phyloP scores from a whole-genome alignment of 2,797 vertebrate genomes.

The Crotalus adamanteus region DNA sequence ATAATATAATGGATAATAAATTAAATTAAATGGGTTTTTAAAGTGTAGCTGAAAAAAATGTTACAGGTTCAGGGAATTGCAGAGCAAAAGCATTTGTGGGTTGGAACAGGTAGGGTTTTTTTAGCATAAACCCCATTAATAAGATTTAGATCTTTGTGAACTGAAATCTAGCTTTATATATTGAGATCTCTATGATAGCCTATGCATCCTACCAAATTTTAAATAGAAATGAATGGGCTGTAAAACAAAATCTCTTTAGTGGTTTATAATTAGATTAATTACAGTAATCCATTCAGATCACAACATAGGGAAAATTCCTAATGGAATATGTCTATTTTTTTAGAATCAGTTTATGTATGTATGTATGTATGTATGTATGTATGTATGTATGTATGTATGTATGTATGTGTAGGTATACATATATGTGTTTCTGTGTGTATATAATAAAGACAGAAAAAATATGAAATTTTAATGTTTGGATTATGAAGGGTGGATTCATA shows the following conservation, averaged over 20 bases:
- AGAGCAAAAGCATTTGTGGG: neutral
- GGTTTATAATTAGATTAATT: slow-evolving; percentile 10
- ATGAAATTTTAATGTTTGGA: neutral
- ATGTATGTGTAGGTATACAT: neutral
- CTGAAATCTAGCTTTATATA: neutral
- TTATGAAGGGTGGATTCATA: neutral
- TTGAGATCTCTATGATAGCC: neutral
- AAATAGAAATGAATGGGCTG: neutral
- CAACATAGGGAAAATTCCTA: neutral
- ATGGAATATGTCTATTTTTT: neutral
- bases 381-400: neutral
- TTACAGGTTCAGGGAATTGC: neutral
- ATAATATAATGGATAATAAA: neutral
- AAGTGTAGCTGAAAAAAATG: neutral
- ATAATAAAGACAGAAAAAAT: neutral
- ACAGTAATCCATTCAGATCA: neutral
- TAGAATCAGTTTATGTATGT: neutral
- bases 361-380: neutral
- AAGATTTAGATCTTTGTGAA: neutral
- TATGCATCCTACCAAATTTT: neutral
- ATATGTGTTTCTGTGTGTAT: neutral
- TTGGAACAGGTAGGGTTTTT: neutral
- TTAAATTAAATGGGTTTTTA: neutral
- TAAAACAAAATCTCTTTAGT: neutral
- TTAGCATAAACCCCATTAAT: neutral